Conservation (phyloP, 2,113 vertebrate species). For the Petroica traversi region DNA sequence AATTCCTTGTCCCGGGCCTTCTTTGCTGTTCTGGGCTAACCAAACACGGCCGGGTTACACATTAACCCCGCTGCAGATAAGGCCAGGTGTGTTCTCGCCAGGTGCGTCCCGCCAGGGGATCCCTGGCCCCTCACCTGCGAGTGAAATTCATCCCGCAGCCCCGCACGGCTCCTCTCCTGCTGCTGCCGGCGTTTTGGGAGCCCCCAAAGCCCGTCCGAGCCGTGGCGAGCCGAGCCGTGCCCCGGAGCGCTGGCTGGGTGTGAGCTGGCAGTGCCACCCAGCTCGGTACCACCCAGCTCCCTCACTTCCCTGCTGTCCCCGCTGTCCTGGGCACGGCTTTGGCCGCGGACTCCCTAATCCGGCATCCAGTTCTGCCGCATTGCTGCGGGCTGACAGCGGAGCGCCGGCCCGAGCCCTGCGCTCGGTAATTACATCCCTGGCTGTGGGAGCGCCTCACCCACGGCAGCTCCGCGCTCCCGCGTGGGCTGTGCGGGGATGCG, state of each 20-base stretch:
- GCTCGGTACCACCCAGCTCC: background rate
- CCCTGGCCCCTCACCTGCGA: background rate
- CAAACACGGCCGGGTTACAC: slow-evolving; percentile 57
- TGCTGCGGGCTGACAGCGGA: slow-evolving; percentile 24
- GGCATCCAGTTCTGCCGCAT: slow-evolving; percentile 60
- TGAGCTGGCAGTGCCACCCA: background rate
- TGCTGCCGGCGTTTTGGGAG: background rate
- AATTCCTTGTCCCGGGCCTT: background rate
- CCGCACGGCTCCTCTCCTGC: accelerated
- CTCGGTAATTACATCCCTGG: background rate
- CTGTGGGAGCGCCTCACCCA: background rate
- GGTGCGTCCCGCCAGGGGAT: accelerated
- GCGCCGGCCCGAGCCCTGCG: background rate
- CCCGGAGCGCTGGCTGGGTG: background rate
- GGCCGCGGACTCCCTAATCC: slow-evolving; percentile 15
- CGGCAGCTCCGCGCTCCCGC: background rate
- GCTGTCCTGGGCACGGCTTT: slow-evolving; percentile 5
- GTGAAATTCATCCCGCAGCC: background rate
- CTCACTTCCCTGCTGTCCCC: background rate
- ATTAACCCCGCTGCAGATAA: slow-evolving; percentile 54
- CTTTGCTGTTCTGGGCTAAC: slow-evolving; percentile 19
- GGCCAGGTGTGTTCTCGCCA: background rate
- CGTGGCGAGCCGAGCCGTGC: accelerated
- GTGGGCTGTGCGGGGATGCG: background rate
- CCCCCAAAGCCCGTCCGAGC: background rate